These are phyloP conservation scores for Sepiola atlantica DNA, from an alignment of 2,888 invertebrate genomes.

Conservation along the genomic window DNA sequence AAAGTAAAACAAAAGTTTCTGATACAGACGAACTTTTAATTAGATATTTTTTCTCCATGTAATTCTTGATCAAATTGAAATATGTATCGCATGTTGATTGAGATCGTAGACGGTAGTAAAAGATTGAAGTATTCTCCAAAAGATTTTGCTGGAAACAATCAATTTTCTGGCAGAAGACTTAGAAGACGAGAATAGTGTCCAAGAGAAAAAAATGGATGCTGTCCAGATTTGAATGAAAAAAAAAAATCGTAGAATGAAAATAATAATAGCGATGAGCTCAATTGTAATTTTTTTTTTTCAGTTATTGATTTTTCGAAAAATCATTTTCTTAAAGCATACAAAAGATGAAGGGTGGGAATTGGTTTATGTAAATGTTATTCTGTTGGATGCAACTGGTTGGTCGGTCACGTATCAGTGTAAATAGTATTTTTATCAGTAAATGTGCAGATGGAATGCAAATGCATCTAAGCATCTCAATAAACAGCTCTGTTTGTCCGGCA, in stretches of 20 bases:
- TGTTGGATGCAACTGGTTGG: too few relatives aligned
- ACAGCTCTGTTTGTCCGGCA: too few relatives aligned
- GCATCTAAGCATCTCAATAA: too few relatives aligned
- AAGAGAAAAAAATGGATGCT: background rate
- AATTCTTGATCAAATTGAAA: background rate
- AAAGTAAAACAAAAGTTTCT: background rate
- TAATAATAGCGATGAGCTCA: background rate
- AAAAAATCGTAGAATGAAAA: background rate
- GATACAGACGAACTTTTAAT: background rate
- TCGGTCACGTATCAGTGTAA: too few relatives aligned
- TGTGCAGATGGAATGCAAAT: too few relatives aligned
- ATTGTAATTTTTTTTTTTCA: background rate
- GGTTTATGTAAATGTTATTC: too few relatives aligned
- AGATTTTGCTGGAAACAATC: background rate
- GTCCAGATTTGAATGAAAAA: background rate
- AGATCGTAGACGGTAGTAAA: background rate
- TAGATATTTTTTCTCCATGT: background rate
- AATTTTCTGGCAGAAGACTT: background rate
- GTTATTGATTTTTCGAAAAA: background rate
- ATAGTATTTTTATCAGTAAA: too few relatives aligned
- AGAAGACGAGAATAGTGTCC: background rate
- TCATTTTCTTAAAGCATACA: too few relatives aligned
- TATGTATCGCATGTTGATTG: background rate
- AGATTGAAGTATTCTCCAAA: background rate
- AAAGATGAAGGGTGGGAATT: background rate